Evolutionary conservation across 2,797 vertebrate genomes (phyloP).

Genomic region (Parauchenoglanis ngamensis): DNA sequence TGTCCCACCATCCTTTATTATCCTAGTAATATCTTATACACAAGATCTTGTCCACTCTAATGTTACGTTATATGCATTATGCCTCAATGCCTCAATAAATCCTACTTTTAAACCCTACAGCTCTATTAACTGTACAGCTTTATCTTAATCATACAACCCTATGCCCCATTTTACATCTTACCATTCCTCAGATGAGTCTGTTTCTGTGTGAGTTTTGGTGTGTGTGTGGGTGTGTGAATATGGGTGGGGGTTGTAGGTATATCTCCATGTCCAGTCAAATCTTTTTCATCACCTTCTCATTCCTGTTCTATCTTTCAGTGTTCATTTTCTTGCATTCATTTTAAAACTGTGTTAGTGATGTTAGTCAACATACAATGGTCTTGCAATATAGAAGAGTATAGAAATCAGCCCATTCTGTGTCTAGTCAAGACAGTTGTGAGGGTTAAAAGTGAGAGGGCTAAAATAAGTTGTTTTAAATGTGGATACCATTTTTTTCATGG

Average conservation of each 20-base stretch:
- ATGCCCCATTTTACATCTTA: neutral
- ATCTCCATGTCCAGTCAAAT: slow-evolving; percentile 23
- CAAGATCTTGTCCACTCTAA: neutral
- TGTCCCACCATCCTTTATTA: too few species aligned
- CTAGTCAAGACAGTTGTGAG: neutral
- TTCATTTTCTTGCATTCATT: neutral
- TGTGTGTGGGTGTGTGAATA: slow-evolving; percentile 25
- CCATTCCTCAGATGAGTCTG: neutral
- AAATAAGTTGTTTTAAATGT: neutral
- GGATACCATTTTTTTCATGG: neutral
- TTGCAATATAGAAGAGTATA: too few species aligned
- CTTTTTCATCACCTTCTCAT: slow-evolving; percentile 38
- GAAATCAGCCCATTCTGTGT: neutral
- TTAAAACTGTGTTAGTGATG: neutral
- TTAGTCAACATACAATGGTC: neutral
- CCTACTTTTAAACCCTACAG: neutral
- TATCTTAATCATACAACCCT: neutral
- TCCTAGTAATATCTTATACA: neutral
- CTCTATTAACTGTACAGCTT: neutral
- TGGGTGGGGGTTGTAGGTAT: neutral
- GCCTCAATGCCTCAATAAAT: neutral
- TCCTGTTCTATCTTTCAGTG: neutral
- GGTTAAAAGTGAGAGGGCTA: neutral
- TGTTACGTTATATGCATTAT: neutral
- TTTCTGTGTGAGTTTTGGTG: neutral